These are phyloP conservation scores for Neogale vison DNA, from an alignment of 2,113 vertebrate species.

Conservation along the genomic window DNA sequence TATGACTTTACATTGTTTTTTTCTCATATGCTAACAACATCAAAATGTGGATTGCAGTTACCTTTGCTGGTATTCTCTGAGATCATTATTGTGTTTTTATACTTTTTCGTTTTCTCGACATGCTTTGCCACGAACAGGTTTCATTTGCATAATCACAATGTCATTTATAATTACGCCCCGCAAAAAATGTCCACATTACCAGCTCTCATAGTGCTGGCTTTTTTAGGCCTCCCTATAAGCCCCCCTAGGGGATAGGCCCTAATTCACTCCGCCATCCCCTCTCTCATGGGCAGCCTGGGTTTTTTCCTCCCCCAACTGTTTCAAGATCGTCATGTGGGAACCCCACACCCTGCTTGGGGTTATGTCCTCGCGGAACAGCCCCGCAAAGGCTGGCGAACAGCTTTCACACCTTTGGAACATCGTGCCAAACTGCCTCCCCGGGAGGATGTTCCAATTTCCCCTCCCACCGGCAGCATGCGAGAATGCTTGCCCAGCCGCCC, in stretches of 20 bases:
- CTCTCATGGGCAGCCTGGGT: neutral
- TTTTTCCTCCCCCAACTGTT: neutral
- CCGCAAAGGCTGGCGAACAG: neutral
- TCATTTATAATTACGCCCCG: constrained; percentile 1
- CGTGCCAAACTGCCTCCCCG: neutral
- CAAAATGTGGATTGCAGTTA: neutral
- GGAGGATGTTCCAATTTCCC: neutral
- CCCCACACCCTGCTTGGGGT: neutral
- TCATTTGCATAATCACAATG: constrained; percentile 22
- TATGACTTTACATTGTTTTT: neutral
- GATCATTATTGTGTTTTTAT: constrained; percentile 48
- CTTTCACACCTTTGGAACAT: neutral
- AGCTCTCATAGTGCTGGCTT: neutral
- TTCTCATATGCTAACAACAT: constrained; percentile 24
- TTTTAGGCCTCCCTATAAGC: neutral
- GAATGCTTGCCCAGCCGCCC: neutral
- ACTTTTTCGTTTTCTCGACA: constrained; percentile 40
- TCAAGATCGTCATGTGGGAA: neutral
- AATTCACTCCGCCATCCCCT: neutral
- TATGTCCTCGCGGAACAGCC: neutral
- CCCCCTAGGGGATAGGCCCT: neutral
- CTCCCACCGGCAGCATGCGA: neutral
- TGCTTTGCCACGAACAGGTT: constrained; percentile 25
- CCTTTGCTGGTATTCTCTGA: constrained; percentile 9
- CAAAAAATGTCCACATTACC: neutral